A percentile compares a stretch with the other conserved stretches of the same genome.
These are phyloP conservation scores for Villa cingulata DNA, from an alignment of 2,888 invertebrate species.

Conservation along the genomic window DNA sequence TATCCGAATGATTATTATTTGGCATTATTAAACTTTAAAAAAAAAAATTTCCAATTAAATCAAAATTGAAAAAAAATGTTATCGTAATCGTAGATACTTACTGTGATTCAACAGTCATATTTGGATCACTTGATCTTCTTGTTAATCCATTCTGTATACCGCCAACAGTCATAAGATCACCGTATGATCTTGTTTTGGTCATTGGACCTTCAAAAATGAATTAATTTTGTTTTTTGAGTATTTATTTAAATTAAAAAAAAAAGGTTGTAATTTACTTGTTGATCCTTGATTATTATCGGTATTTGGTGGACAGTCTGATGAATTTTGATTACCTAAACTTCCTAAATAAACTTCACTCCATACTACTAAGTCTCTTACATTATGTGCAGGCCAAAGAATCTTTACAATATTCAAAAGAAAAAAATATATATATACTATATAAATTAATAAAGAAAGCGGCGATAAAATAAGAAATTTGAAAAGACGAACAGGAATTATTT, in stretches of 20 bases:
- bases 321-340: conserved; percentile 36
- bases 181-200: conserved; percentile 76
- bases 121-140: conserved; percentile 75
- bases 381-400: conserved; percentile 78
- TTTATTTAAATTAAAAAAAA: not conserved
- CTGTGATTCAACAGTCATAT: conserved; percentile 59
- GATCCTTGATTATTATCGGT: conserved; percentile 21
- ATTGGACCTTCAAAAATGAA: conserved; percentile 39
- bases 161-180: conserved; percentile 59
- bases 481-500: not conserved
- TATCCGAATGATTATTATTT: conserved; percentile 23
- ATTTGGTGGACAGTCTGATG: conserved; percentile 31
- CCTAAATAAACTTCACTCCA: conserved; percentile 81
- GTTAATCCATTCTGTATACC: conserved; percentile 41
- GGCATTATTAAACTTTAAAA: conserved; percentile 24
- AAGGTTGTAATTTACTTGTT: conserved; percentile 18
- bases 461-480: not conserved
- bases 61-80: conserved; percentile 1
- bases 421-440: too few relatives aligned
- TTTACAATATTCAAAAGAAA: conserved; percentile 25
- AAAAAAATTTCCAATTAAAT: not conserved
- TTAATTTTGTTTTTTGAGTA: not conserved
- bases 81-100: conserved; percentile 35
- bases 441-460: too few relatives aligned
- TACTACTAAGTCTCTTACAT: conserved; percentile 65